phyloP scores from a whole-genome alignment of 2,888 invertebrate species.

The Cistogaster globosa region DNA sequence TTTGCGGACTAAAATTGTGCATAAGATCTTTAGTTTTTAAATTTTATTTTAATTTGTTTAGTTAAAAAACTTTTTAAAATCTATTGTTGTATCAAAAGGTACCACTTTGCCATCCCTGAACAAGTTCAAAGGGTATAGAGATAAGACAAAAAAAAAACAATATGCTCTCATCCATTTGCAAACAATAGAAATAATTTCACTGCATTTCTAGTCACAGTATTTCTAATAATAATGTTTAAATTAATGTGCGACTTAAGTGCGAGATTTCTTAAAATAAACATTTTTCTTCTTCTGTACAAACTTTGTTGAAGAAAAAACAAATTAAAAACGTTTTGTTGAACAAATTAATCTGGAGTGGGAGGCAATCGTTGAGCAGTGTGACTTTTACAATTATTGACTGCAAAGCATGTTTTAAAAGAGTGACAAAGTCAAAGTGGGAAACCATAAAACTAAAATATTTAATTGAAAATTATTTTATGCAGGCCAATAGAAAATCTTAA shows the following conservation, averaged over 20 bases:
- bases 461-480: slow-evolving; percentile 15
- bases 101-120: no score
- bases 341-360: background rate
- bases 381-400: slow-evolving; percentile 44
- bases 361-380: slow-evolving; percentile 14
- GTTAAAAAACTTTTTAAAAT: no score
- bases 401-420: background rate
- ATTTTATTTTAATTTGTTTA: no score
- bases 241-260: slow-evolving; percentile 41
- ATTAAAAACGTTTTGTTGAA: background rate
- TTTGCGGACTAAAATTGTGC: no score
- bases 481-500: background rate
- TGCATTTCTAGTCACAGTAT: slow-evolving; percentile 40
- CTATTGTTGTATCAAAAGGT: no score
- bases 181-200: slow-evolving; percentile 36
- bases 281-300: slow-evolving; percentile 11
- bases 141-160: background rate
- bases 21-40: no score
- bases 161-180: background rate
- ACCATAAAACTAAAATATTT: slow-evolving; percentile 3
- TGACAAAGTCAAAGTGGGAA: background rate
- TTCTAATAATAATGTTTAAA: slow-evolving; percentile 54
- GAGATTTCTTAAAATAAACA: slow-evolving; percentile 6
- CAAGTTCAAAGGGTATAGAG: background rate
- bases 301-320: background rate